phyloP scores from a whole-genome alignment of 2,888 invertebrate species.

The Agrypnus murinus region DNA sequence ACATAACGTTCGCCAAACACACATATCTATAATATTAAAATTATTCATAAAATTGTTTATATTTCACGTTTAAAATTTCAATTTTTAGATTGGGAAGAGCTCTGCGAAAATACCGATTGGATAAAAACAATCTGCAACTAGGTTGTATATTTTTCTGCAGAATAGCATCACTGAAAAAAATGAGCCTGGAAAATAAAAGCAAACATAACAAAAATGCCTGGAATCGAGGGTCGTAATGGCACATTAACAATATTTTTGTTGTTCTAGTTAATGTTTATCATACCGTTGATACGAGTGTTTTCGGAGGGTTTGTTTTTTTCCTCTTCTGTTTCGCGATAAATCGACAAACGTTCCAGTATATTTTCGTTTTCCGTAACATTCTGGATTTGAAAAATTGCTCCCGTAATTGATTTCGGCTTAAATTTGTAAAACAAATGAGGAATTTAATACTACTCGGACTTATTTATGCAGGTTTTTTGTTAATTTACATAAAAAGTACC shows the following conservation, averaged over 20 bases:
- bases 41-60: neutral
- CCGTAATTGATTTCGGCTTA: no score
- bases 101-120: neutral
- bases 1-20: neutral
- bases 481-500: no score
- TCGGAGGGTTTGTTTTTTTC: constrained; percentile 8
- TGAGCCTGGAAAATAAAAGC: constrained; percentile 16
- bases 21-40: neutral
- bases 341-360: neutral
- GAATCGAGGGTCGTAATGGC: constrained; percentile 21
- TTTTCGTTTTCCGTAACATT: constrained; percentile 5
- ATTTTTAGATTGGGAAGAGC: no score
- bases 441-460: no score
- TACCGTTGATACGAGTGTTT: constrained; percentile 22
- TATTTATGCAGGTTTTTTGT: no score
- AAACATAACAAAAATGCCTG: neutral
- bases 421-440: no score
- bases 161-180: neutral
- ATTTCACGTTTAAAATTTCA: no score
- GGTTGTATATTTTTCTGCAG: neutral
- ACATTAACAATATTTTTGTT: constrained; percentile 29
- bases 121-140: neutral
- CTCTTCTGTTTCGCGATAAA: constrained; percentile 7
- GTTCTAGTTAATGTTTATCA: constrained; percentile 24
- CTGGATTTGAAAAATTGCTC: neutral